Evolutionary conservation across 2,113 vertebrate species (phyloP).

Genomic region (Podocnemis expansa): DNA sequence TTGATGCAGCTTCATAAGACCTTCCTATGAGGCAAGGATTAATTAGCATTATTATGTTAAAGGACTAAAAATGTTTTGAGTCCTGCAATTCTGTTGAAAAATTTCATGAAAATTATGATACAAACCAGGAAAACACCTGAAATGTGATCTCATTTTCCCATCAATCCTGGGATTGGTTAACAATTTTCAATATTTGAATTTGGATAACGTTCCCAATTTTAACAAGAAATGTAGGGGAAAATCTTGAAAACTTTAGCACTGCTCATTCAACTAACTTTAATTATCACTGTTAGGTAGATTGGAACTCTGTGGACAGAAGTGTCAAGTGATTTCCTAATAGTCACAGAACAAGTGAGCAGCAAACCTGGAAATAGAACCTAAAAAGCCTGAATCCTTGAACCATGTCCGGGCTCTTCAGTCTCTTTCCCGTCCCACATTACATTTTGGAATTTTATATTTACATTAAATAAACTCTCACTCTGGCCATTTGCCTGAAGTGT

Average conservation of each 20-base stretch:
- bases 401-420: background rate
- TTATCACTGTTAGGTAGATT: background rate
- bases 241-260: background rate
- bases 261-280: background rate
- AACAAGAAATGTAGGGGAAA: background rate
- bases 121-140: background rate
- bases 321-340: background rate
- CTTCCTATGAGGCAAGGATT: background rate
- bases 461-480: slow-evolving; percentile 25
- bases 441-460: background rate
- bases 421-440: background rate
- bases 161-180: background rate
- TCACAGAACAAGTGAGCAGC: background rate
- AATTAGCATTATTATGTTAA: background rate
- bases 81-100: background rate
- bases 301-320: background rate
- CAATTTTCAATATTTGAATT: background rate
- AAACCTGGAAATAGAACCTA: background rate
- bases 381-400: background rate
- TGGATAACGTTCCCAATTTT: background rate
- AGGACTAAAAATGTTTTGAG: background rate
- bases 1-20: background rate
- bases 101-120: background rate
- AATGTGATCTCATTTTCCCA: background rate
- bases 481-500: background rate